phyloP scores from a whole-genome alignment of 2,113 vertebrate genomes.

The Canis aureus region DNA sequence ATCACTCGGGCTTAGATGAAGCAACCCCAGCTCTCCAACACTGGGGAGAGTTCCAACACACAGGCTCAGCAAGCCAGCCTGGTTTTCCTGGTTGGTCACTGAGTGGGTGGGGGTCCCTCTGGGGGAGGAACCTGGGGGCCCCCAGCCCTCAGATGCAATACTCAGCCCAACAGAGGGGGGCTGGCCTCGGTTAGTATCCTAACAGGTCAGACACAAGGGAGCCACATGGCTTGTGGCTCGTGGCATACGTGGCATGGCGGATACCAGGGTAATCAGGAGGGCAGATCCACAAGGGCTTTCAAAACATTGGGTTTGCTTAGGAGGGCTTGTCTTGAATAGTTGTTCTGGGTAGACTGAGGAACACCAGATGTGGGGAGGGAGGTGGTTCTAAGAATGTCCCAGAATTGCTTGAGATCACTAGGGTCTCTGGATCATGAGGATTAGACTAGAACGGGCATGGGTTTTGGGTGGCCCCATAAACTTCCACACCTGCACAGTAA shows the following conservation, averaged over 20 bases:
- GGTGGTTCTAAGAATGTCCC: not conserved
- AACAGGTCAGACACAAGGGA: not conserved
- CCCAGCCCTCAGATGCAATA: not conserved
- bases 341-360: not conserved
- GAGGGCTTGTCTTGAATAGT: not conserved
- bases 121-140: too few relatives aligned
- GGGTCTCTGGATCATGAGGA: not conserved
- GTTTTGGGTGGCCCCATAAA: not conserved
- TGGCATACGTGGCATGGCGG: not conserved
- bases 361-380: not conserved
- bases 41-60: not conserved
- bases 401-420: not conserved
- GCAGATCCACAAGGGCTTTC: not conserved
- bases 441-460: not conserved
- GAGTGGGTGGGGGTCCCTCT: too few relatives aligned
- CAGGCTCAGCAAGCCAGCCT: not conserved
- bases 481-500: not conserved
- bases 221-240: not conserved
- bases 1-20: not conserved
- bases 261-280: not conserved
- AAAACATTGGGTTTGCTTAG: not conserved
- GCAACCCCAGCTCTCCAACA: not conserved
- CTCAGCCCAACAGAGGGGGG: not conserved
- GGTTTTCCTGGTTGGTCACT: not conserved
- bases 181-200: not conserved